A percentile compares a stretch with the other conserved stretches of the same genome.
Conservation (phyloP, 2,113 vertebrate species). For the Formicarius rufipectus region DNA sequence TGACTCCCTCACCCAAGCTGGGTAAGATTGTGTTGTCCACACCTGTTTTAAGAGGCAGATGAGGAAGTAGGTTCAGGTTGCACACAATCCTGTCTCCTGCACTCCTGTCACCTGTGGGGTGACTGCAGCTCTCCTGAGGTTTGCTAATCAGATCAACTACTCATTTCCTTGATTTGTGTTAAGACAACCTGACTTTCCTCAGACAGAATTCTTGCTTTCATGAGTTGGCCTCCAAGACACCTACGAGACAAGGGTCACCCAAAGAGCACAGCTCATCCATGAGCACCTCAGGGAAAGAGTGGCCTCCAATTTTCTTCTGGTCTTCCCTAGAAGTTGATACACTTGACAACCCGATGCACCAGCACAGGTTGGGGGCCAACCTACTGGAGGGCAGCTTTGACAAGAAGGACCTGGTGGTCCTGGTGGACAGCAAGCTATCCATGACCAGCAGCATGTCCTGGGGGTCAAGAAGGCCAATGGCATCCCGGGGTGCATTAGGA, state of each 20-base stretch:
- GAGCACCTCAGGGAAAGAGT: neutral
- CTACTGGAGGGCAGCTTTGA: neutral
- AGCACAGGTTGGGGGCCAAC: neutral
- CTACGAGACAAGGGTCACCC: neutral
- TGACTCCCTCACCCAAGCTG: neutral
- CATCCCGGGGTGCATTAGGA: neutral
- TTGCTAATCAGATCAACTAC: neutral
- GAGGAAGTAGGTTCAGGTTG: neutral
- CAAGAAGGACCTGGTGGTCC: neutral
- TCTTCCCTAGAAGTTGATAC: neutral
- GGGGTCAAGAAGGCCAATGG: neutral
- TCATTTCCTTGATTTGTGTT: neutral
- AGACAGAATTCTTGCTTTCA: neutral
- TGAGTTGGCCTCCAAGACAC: neutral
- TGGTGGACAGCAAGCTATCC: neutral
- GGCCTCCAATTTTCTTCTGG: neutral
- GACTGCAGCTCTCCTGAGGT: neutral
- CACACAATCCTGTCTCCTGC: neutral
- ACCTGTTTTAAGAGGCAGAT: neutral
- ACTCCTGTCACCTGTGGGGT: neutral
- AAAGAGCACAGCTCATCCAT: neutral
- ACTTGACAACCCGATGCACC: accelerated
- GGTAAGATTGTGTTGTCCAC: neutral
- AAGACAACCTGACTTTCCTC: neutral
- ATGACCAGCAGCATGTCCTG: neutral